These are phyloP conservation scores for Leptoclinus maculatus DNA, from an alignment of 2,797 vertebrate genomes.

Conservation along the genomic window DNA sequence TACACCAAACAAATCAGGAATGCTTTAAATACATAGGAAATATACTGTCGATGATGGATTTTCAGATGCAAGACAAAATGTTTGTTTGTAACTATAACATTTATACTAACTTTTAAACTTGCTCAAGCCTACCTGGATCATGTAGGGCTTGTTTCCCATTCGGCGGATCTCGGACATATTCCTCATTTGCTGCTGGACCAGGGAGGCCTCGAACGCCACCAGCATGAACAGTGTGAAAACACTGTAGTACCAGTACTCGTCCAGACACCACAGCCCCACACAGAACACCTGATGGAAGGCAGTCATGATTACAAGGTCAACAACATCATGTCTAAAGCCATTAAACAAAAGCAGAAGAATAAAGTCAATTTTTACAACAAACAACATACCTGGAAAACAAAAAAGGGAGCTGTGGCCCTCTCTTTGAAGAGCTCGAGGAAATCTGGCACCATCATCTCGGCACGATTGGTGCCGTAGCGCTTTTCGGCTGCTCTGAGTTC, in stretches of 20 bases:
- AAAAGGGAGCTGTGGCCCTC: constrained; percentile 96
- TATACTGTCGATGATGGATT: background rate
- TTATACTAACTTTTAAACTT: background rate
- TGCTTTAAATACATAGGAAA: constrained; percentile 1
- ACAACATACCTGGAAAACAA: constrained; percentile 92
- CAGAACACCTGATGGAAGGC: constrained; percentile 90
- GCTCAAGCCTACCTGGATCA: constrained; percentile 89
- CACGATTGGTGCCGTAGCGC: constrained; percentile 92
- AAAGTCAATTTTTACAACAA: background rate
- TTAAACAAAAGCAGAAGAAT: background rate
- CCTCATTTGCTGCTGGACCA: constrained; percentile 97
- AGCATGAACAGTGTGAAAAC: constrained; percentile 98
- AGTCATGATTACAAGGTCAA: constrained; percentile 2
- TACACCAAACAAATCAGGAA: background rate
- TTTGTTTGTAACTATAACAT: background rate
- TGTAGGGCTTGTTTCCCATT: constrained; percentile 97
- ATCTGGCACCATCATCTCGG: constrained; percentile 97
- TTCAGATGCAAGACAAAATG: background rate
- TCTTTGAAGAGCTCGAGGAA: constrained; percentile 97
- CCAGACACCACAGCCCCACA: constrained; percentile 96
- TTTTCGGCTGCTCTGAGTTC: constrained; percentile 92
- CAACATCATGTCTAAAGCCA: background rate
- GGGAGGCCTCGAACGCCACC: constrained; percentile 95
- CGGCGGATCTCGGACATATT: constrained; percentile 97
- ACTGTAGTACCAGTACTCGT: constrained; percentile 99